Evolutionary conservation across 2,113 vertebrate genomes (phyloP).

Genomic region (Megalops atlanticus): DNA sequence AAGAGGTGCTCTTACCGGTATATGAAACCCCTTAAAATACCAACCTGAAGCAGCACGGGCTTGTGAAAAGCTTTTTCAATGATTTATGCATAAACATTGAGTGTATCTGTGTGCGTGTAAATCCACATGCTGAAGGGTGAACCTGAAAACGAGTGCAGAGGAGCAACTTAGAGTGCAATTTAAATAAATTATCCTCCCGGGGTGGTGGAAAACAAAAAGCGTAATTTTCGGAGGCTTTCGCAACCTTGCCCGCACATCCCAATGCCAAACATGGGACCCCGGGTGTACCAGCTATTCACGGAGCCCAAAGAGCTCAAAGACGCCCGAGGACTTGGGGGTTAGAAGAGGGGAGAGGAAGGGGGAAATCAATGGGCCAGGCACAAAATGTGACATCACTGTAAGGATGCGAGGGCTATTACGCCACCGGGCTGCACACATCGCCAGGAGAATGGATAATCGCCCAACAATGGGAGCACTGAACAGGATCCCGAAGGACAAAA

Average conservation of each 20-base stretch:
- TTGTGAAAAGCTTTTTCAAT: not conserved
- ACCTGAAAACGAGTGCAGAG: not conserved
- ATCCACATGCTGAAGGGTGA: not conserved
- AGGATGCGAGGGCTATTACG: constrained; percentile 38
- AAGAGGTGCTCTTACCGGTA: not conserved
- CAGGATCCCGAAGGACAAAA: constrained; percentile 26
- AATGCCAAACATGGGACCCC: constrained; percentile 57
- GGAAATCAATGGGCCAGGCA: constrained; percentile 59
- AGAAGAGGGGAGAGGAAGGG: not conserved
- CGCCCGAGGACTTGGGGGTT: constrained; percentile 50
- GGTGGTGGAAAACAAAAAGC: not conserved
- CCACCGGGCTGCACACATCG: constrained; percentile 26
- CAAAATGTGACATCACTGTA: constrained; percentile 70
- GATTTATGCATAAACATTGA: not conserved
- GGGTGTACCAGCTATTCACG: constrained; percentile 58
- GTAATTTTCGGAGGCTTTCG: constrained; percentile 37
- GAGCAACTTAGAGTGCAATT: not conserved
- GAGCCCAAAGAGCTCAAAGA: constrained; percentile 56
- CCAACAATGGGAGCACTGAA: constrained; percentile 34
- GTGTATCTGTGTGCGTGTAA: not conserved
- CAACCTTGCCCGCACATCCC: constrained; percentile 41
- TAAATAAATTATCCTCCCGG: not conserved
- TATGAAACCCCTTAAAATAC: not conserved
- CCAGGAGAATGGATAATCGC: not conserved
- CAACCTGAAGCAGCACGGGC: not conserved